phyloP scores from a whole-genome alignment of 2,797 vertebrate genomes.

The Tokudaia tokunoshimensis region DNA sequence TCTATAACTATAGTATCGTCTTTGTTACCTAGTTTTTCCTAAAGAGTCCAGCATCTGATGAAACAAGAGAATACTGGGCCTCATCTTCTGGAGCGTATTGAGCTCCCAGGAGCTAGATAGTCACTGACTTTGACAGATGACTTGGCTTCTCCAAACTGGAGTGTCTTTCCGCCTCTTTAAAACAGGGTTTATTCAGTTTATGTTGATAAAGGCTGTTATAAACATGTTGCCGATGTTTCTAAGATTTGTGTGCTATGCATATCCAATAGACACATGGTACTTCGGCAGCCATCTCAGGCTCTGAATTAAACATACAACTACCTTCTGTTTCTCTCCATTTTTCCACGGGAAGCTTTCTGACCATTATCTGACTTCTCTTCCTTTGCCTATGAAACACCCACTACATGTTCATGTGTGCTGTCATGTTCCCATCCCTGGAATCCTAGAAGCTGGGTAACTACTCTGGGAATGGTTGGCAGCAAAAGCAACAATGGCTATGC shows the following conservation, averaged over 20 bases:
- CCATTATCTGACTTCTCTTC: background rate
- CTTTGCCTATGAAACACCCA: background rate
- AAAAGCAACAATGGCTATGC: background rate
- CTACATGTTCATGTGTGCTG: background rate
- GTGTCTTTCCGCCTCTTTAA: constrained; percentile 40
- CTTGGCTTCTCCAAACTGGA: background rate
- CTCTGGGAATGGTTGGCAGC: background rate
- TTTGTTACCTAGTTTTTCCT: background rate
- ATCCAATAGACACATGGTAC: background rate
- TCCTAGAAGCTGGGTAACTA: background rate
- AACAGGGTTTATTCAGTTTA: background rate
- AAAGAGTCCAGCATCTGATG: background rate
- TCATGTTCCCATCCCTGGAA: background rate
- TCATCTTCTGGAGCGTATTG: background rate
- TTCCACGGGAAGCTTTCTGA: background rate
- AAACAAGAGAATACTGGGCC: background rate
- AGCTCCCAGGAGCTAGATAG: background rate
- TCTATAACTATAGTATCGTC: background rate
- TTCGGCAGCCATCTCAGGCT: background rate
- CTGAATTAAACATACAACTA: background rate
- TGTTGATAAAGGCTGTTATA: background rate
- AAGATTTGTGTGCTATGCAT: background rate
- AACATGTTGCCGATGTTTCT: background rate
- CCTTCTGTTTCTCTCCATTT: background rate
- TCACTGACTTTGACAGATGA: background rate